phyloP scores from a whole-genome alignment of 23 tunicate species.

The Diplosoma virens region DNA sequence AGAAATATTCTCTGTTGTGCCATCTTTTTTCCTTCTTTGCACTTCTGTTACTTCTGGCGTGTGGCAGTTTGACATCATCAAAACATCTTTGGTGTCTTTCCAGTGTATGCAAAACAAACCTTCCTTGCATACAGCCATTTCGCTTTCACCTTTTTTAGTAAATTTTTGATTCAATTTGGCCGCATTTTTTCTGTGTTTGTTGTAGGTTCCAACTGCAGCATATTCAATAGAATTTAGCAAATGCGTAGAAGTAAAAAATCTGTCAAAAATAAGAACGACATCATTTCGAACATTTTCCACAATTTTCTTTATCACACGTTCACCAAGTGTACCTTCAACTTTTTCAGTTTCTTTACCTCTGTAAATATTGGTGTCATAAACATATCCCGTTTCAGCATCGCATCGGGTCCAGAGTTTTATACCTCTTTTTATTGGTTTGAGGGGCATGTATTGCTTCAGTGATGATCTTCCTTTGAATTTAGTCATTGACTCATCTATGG shows the following conservation, averaged over 20 bases:
- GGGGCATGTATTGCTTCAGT: no score
- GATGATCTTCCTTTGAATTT: no score
- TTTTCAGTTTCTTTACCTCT: background rate
- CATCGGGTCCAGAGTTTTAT: background rate
- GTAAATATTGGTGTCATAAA: background rate
- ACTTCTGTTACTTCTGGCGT: background rate
- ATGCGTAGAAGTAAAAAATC: no score
- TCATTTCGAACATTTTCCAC: background rate
- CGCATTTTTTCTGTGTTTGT: no score
- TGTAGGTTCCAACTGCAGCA: background rate
- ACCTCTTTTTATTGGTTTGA: no score
- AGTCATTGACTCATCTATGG: no score
- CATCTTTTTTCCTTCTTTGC: background rate
- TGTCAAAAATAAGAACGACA: no score
- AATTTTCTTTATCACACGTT: background rate
- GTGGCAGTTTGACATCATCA: background rate
- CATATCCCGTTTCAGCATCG: no score
- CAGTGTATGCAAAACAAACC: conserved; percentile 60
- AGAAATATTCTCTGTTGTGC: background rate
- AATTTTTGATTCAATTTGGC: background rate
- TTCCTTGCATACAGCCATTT: conserved; percentile 47
- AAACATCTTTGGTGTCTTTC: no score
- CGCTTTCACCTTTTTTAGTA: conserved; percentile 40
- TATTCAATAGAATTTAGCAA: background rate
- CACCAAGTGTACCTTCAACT: background rate